A percentile compares a stretch with the other conserved stretches of the same genome.
Evolutionary conservation across 2,888 invertebrate species (phyloP).

Genomic region (Emmelina monodactyla): DNA sequence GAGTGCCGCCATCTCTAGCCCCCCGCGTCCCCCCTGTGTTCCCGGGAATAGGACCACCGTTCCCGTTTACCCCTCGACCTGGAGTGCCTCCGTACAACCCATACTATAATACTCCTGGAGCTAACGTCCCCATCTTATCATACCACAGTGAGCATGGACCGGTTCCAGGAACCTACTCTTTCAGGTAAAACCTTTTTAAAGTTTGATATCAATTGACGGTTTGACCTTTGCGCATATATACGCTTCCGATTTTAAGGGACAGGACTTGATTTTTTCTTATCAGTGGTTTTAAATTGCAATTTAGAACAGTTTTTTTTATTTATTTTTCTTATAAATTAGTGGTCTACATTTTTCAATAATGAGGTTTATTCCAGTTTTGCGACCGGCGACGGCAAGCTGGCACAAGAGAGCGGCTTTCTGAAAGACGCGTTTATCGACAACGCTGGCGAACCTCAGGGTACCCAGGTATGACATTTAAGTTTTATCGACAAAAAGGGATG

Average conservation of each 20-base stretch:
- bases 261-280: too few relatives aligned
- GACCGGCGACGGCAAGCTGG: conserved; percentile 80
- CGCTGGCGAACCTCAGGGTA: conserved; percentile 68
- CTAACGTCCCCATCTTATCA: conserved; percentile 57
- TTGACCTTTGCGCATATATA: too few relatives aligned
- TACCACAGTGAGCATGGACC: conserved; percentile 62
- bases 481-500: too few relatives aligned
- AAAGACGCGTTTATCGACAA: conserved; percentile 74
- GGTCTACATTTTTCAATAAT: conserved; percentile 2
- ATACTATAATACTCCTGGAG: conserved; percentile 28
- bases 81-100: conserved; percentile 27
- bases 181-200: too few relatives aligned
- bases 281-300: too few relatives aligned
- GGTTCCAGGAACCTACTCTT: conserved; percentile 71
- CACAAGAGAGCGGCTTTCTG: conserved; percentile 78
- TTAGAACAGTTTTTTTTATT: conserved; percentile 2
- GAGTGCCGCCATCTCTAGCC: conserved; percentile 5
- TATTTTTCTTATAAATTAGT: background rate
- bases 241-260: too few relatives aligned
- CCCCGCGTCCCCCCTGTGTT: conserved; percentile 6
- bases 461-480: conserved; percentile 45
- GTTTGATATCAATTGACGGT: too few relatives aligned
- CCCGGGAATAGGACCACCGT: conserved; percentile 14
- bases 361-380: conserved; percentile 65
- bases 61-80: conserved; percentile 18